Percentiles rank a stretch among this genome's conserved stretches.
Conservation (phyloP, 2,113 vertebrate species). For the Diglossa brunneiventris region DNA sequence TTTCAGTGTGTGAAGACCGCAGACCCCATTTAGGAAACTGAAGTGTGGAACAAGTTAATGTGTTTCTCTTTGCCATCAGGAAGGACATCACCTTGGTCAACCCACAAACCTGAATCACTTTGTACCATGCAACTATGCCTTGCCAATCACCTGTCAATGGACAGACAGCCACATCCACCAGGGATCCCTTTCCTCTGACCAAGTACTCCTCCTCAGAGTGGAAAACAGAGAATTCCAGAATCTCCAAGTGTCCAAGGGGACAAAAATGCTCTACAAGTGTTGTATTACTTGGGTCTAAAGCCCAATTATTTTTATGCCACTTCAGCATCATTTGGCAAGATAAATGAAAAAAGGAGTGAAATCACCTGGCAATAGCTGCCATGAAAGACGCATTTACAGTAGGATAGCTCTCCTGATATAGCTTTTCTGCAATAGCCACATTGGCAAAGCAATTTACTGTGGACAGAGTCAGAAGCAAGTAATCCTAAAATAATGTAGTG, state of each 20-base stretch:
- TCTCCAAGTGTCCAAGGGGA: background rate
- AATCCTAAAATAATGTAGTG: background rate
- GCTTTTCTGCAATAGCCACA: background rate
- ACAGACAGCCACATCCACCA: background rate
- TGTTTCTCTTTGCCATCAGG: background rate
- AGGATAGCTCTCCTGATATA: background rate
- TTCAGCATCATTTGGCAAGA: background rate
- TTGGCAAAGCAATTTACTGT: background rate
- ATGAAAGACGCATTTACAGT: background rate
- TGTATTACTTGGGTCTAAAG: background rate
- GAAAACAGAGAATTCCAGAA: background rate
- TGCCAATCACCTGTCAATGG: background rate
- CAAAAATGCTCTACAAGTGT: background rate
- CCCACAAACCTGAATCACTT: background rate
- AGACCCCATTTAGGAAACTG: background rate
- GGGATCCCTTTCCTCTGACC: background rate
- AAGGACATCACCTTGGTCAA: background rate
- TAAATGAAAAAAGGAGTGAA: background rate
- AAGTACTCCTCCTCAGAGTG: background rate
- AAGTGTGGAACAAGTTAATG: background rate
- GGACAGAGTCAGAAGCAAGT: background rate
- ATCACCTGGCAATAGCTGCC: background rate
- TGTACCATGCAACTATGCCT: fast-evolving
- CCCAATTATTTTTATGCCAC: background rate
- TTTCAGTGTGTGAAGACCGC: background rate